phyloP scores from a whole-genome alignment of 2,113 vertebrate species.

The Peucedramus taeniatus region DNA sequence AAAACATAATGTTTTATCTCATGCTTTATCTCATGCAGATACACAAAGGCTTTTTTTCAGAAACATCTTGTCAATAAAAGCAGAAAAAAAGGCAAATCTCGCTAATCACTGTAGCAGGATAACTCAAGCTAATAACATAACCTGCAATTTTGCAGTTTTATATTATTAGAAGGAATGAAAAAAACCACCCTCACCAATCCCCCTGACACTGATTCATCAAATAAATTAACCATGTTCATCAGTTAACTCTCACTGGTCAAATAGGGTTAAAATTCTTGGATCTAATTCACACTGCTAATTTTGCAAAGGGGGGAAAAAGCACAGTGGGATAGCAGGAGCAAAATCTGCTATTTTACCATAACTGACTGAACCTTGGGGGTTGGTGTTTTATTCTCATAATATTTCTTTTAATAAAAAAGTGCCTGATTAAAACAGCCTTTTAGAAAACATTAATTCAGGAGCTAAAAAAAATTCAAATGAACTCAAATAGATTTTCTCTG shows the following conservation, averaged over 20 bases:
- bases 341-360: neutral
- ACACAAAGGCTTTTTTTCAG: neutral
- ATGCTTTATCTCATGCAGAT: neutral
- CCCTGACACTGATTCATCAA: constrained; percentile 43
- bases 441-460: constrained; percentile 72
- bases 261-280: constrained; percentile 53
- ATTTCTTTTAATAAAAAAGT: constrained; percentile 59
- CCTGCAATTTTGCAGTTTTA: neutral
- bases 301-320: neutral
- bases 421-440: constrained; percentile 72
- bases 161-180: constrained; percentile 9
- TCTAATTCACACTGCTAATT: constrained; percentile 46
- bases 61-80: neutral
- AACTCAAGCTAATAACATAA: neutral
- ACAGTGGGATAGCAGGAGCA: neutral
- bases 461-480: constrained; percentile 68
- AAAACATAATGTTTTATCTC: neutral
- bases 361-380: constrained; percentile 15
- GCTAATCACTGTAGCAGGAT: neutral
- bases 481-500: constrained; percentile 76
- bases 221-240: constrained; percentile 54
- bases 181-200: neutral
- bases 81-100: neutral
- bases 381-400: constrained; percentile 37
- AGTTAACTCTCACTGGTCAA: constrained; percentile 52